phyloP scores from a whole-genome alignment of 2,797 vertebrate species.

The Muscicapa striata region DNA sequence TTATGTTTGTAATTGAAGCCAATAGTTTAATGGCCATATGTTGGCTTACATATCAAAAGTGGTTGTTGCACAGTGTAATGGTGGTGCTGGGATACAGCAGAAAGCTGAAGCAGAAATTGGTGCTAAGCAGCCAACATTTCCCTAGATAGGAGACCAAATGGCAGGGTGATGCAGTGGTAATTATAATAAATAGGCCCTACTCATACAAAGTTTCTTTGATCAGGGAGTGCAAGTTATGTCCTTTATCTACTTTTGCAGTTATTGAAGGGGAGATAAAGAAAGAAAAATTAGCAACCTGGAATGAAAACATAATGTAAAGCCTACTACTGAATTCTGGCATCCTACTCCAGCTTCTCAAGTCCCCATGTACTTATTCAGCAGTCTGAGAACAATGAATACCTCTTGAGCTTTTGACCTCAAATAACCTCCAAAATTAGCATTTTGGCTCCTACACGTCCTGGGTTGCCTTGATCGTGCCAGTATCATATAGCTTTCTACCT shows the following conservation, averaged over 20 bases:
- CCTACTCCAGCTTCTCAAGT: not conserved
- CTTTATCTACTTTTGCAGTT: not conserved
- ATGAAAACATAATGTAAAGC: not conserved
- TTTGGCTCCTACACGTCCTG: not conserved
- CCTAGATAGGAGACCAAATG: conserved; percentile 41
- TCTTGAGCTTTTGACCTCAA: not conserved
- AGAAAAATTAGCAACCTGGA: not conserved
- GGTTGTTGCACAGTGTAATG: not conserved
- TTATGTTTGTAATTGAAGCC: conserved; percentile 46
- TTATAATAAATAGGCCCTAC: not conserved
- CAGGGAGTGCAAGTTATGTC: not conserved
- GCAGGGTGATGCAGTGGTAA: not conserved
- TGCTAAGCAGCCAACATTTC: conserved; percentile 38
- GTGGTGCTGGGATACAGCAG: not conserved
- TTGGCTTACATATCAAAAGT: conserved; percentile 43
- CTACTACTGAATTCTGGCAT: not conserved
- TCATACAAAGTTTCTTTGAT: not conserved
- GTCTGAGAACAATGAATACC: not conserved
- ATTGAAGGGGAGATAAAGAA: not conserved
- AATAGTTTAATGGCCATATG: conserved; percentile 61
- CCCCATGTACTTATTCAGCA: not conserved
- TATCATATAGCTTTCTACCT: not conserved
- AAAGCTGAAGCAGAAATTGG: conserved; percentile 25
- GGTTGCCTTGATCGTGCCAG: not conserved
- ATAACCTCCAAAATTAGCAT: not conserved